Base-by-base conservation (phyloP, 2,888 invertebrate species). In the Magallana nippona region DNA sequence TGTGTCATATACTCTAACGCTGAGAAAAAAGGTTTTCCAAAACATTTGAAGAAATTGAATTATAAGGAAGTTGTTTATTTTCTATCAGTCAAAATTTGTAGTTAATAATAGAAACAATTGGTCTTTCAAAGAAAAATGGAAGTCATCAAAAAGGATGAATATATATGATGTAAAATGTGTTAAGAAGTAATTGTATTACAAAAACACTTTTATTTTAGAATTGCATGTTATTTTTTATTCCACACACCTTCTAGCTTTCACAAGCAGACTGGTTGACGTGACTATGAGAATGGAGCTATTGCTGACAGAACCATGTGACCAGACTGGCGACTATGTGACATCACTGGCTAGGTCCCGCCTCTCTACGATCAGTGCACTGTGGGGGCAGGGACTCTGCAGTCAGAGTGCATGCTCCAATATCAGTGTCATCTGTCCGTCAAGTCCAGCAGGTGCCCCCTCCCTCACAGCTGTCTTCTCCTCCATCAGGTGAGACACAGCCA, bases 331-430 rank as follows among this genome's bases (percentile, higher is more conserved):
- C 1, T 17, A 44, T 0, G n/a, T 83, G 44, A 19, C 10, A n/a
- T 27, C 57, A 15, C 22, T 44, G 2, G n/a, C 80, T n/a, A 78
- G 62, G 15, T 11, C 32, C 32, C 71, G 79, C 56, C 79, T 87
- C 78, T 32, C 27, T 10, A 44, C 62, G 1, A 79, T 87, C n/a
- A 79, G 83, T 44, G 55, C 44, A 22, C 11, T 58, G 15, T 84
- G 84, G 84, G 71, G 78, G 57, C 15, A 55, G 2, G 83, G 82
- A 10, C 27, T 87, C 0, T 87, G 87, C 81, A 82, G 60, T 13
- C 22, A 60, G 10, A 44, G 55, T 5, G 22, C 78, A 13, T 87
- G 85, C 57, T 55, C 44, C 44, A 44, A 56, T 32, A 62, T 83
- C 2, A 57, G 1, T 57, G 78, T 87, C 15, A 56, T 63, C 13